These are phyloP conservation scores for Rhodeus uyekii DNA, from an alignment of 2,797 vertebrate species.

Conservation along the genomic window DNA sequence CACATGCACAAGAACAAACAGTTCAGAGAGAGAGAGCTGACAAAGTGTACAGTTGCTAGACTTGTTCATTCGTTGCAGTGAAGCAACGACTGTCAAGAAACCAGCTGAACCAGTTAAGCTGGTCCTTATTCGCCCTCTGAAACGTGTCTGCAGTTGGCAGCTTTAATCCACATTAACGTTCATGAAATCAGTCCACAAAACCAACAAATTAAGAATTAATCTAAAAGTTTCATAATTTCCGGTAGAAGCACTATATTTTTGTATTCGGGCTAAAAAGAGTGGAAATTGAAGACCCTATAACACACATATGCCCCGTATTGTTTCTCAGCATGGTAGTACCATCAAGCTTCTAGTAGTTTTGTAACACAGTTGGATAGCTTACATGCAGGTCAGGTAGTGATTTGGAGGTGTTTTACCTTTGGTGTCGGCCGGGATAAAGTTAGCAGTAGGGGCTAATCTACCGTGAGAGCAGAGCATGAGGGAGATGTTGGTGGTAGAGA, in stretches of 20 bases:
- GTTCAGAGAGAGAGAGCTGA: background rate
- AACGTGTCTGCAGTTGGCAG: conserved; percentile 2
- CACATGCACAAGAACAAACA: background rate
- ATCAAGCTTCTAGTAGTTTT: background rate
- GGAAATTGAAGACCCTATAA: background rate
- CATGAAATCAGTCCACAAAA: background rate
- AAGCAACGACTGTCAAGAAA: conserved; percentile 64
- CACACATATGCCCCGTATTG: background rate
- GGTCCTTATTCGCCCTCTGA: conserved; percentile 52
- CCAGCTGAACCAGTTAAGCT: conserved; percentile 69
- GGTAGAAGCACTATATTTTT: background rate
- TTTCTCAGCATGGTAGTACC: background rate
- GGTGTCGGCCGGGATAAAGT: conserved; percentile 28
- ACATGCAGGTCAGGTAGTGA: background rate
- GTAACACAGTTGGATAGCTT: conserved; percentile 6
- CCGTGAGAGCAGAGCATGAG: conserved; percentile 47
- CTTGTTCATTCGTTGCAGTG: conserved; percentile 45
- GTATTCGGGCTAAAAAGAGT: background rate
- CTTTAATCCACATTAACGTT: background rate
- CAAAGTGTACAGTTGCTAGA: conserved; percentile 15
- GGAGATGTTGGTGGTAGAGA: conserved; percentile 14
- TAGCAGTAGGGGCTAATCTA: conserved; percentile 55
- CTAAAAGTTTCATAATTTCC: background rate
- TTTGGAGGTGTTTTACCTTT: background rate
- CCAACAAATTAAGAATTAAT: background rate